Evolutionary conservation across 2,113 vertebrate genomes (phyloP).

Genomic region (Typhlomys cinereus): DNA sequence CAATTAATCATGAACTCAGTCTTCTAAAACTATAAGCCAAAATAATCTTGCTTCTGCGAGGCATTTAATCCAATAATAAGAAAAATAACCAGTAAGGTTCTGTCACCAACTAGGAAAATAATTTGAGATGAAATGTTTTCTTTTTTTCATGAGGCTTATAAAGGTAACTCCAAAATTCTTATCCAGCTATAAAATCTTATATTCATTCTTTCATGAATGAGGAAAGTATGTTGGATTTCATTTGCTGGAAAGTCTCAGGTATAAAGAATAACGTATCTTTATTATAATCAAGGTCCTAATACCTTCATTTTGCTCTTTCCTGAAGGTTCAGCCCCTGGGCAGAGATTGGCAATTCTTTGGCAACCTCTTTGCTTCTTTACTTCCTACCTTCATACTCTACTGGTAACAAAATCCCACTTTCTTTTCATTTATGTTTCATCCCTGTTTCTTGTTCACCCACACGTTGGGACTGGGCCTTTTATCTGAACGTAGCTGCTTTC

Average conservation of each 20-base stretch:
- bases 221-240: background rate
- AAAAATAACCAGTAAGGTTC: background rate
- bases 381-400: background rate
- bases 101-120: background rate
- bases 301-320: slow-evolving; percentile 3
- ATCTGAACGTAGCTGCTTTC: background rate
- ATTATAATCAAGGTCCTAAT: slow-evolving; percentile 26
- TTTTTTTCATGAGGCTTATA: slow-evolving; percentile 12
- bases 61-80: background rate
- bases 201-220: background rate
- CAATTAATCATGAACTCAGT: background rate
- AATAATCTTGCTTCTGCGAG: background rate
- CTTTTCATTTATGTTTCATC: background rate
- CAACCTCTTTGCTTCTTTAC: background rate
- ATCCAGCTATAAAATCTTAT: background rate
- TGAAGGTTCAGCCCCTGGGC: background rate
- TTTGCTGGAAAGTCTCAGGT: slow-evolving; percentile 14
- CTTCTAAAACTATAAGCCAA: background rate
- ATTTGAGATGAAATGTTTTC: slow-evolving; percentile 27
- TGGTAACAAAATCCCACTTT: background rate
- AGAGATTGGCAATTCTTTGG: background rate
- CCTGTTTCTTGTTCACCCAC: background rate
- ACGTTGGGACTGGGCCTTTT: background rate
- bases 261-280: slow-evolving; percentile 29
- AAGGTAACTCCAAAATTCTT: slow-evolving; percentile 25